Conservation (phyloP, 2,113 vertebrate species). For the cat (Felis catus) region DNA sequence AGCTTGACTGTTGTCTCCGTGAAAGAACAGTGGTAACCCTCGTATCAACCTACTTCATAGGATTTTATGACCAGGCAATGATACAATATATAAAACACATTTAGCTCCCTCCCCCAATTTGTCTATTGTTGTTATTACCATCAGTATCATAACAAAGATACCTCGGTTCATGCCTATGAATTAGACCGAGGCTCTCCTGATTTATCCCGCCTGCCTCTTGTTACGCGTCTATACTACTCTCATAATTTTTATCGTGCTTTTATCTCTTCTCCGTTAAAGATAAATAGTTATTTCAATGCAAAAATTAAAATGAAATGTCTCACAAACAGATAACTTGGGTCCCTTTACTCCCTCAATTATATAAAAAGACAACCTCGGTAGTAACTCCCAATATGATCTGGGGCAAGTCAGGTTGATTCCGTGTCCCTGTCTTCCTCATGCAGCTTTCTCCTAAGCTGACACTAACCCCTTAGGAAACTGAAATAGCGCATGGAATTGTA, state of each 20-base stretch:
- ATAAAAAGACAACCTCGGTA: neutral
- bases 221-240: neutral
- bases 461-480: neutral
- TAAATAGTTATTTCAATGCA: neutral
- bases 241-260: neutral
- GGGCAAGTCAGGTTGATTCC: neutral
- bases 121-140: neutral
- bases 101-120: rapidly evolving
- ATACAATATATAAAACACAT: neutral
- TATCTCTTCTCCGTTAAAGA: neutral
- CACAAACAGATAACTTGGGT: neutral
- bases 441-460: neutral
- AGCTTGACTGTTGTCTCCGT: neutral
- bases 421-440: neutral
- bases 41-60: neutral
- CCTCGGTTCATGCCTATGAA: rapidly evolving
- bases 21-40: neutral
- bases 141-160: neutral
- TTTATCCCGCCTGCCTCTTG: neutral
- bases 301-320: neutral
- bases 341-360: neutral
- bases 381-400: neutral
- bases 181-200: neutral
- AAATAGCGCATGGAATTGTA: neutral
- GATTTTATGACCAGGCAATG: neutral